A percentile compares a stretch with the other conserved stretches of the same genome.
phyloP scores from a whole-genome alignment of 2,797 vertebrate genomes.

The Epinephelus awoara region DNA sequence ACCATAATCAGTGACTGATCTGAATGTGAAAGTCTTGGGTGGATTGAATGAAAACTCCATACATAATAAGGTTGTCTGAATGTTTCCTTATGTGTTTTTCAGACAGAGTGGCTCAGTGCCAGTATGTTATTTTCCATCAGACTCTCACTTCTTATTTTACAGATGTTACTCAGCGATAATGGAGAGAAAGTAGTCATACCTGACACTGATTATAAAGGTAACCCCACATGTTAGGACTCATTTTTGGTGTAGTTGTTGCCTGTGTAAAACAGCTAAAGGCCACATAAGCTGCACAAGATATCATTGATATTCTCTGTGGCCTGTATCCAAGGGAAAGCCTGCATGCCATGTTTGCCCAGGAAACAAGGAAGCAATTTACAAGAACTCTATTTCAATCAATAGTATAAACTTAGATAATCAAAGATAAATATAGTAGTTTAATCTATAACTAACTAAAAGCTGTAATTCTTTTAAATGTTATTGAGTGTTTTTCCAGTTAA shows the following conservation, averaged over 20 bases:
- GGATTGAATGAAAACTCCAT: conserved; percentile 38
- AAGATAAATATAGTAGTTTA: not conserved
- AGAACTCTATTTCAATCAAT: too few relatives aligned
- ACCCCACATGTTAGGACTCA: conserved; percentile 21
- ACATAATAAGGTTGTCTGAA: conserved; percentile 50
- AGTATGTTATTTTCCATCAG: conserved; percentile 28
- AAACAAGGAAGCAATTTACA: not conserved
- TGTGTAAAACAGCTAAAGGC: conserved; percentile 2
- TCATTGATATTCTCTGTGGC: not conserved
- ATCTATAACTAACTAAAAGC: not conserved
- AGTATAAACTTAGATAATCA: not conserved
- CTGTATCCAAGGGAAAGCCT: not conserved
- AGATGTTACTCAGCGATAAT: conserved; percentile 39
- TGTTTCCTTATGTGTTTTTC: conserved; percentile 58
- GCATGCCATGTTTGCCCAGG: too few relatives aligned
- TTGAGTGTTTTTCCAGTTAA: conserved; percentile 1
- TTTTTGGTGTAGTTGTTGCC: not conserved
- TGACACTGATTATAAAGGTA: conserved; percentile 39
- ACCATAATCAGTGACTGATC: conserved; percentile 31
- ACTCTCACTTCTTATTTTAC: conserved; percentile 10
- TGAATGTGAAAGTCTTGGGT: conserved; percentile 39
- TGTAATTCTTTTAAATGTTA: not conserved
- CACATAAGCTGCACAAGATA: conserved; percentile 2
- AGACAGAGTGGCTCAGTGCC: conserved; percentile 36
- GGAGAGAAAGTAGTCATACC: conserved; percentile 23